Evolutionary conservation across 2,888 invertebrate genomes (phyloP).

Genomic region (Chrysomela aeneicollis): DNA sequence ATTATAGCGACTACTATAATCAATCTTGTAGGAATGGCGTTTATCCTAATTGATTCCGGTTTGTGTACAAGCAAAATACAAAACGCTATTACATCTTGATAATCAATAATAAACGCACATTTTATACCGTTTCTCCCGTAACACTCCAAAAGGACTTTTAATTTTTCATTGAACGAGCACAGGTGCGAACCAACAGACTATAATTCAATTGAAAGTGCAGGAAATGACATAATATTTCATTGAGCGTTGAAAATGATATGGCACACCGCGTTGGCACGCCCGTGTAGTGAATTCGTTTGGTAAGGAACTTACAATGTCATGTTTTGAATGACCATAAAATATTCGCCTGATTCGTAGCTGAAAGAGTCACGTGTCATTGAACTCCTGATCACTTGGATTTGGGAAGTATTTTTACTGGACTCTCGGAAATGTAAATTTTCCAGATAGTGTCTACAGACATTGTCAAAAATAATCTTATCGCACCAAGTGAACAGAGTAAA

Average conservation of each 20-base stretch:
- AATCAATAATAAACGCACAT: conserved; percentile 17
- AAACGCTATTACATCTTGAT: conserved; percentile 8
- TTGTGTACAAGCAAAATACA: conserved; percentile 20
- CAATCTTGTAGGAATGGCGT: conserved; percentile 28
- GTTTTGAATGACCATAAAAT: no score
- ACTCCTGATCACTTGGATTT: no score
- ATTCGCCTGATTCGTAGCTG: no score
- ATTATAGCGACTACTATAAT: conserved; percentile 30
- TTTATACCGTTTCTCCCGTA: neutral
- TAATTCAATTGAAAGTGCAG: conserved; percentile 7
- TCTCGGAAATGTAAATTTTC: no score
- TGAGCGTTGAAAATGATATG: neutral
- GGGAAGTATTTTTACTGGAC: no score
- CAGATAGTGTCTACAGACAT: no score
- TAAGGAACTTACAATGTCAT: neutral
- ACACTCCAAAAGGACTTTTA: neutral
- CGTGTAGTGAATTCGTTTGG: neutral
- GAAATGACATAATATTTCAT: conserved; percentile 5
- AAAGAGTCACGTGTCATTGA: no score
- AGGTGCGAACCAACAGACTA: conserved; percentile 3
- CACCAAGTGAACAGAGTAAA: no score
- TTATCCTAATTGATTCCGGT: conserved; percentile 33
- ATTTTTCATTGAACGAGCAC: neutral
- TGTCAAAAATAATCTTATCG: no score
- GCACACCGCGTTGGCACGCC: neutral